Conservation (phyloP, 1,140 invertebrate species). For the Rhopalosiphum padi region DNA sequence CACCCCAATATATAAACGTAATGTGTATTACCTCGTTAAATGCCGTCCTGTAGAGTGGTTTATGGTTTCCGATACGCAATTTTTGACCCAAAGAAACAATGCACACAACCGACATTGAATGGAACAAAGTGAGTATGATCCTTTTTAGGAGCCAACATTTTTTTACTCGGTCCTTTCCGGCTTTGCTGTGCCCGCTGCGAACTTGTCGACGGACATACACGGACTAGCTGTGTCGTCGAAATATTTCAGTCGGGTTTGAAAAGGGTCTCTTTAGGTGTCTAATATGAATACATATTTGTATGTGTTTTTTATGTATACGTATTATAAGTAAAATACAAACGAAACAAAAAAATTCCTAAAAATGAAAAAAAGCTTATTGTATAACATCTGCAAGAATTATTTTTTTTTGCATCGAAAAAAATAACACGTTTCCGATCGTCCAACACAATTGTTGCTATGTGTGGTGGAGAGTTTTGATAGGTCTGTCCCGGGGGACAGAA, state of each 20-base stretch:
- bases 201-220: constrained; percentile 46
- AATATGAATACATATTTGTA: neutral
- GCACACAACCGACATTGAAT: neutral
- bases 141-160: neutral
- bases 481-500: neutral
- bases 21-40: constrained; percentile 52
- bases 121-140: neutral
- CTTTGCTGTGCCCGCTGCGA: constrained; percentile 26
- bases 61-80: constrained; percentile 26
- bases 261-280: constrained; percentile 36
- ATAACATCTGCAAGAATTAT: constrained; percentile 28
- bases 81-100: constrained; percentile 45
- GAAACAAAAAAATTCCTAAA: constrained; percentile 30
- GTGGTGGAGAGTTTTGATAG: constrained; percentile 13
- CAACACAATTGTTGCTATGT: neutral
- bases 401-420: constrained; percentile 33
- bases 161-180: constrained; percentile 43
- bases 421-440: constrained; percentile 17
- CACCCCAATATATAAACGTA: constrained; percentile 20
- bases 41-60: constrained; percentile 45
- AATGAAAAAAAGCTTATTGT: constrained; percentile 1
- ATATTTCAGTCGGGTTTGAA: constrained; percentile 5
- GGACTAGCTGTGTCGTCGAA: constrained; percentile 40
- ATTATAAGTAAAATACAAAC: neutral
- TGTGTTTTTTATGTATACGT: neutral